Evolutionary conservation across 1,140 invertebrate genomes (phyloP), one percentile per base, ranked within the genome.

Genomic region (Leptinotarsa lineolata): DNA sequence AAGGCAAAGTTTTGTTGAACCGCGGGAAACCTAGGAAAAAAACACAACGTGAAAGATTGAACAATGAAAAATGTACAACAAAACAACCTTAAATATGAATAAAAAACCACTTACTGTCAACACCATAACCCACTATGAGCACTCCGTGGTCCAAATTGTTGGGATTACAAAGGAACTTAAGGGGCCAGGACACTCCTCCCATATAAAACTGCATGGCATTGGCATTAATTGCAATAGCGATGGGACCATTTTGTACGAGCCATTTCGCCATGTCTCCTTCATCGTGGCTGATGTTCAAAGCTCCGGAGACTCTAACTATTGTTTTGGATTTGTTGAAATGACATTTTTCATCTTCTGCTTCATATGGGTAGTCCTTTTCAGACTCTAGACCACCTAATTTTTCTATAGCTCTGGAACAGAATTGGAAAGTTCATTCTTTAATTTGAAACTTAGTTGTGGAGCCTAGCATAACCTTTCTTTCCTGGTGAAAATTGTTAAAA

Each of bases 181-280:
- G 94, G 0, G 97, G 97, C 89, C 99, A 97, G 0, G 96, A 97
- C 12, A 99, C 91, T n/a, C 97, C 97, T 39, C 97, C 96, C 76
- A 96, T 88, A 84, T 99, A 99, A 86, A 99, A 98, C 88, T 97
- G 95, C 94, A 99, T 98, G 2, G 95, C 95, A 87, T 97, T 97
- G 0, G 98, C 97, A 85, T 99, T 99, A 68, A 99, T 94, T 20
- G 93, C 97, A 84, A 99, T 97, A 13, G 97, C 96, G 76, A 99
- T 96, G 0, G 97, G 97, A 54, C 97, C 97, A 86, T 99, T 96
- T 76, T 91, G 83, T 2, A 93, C 88, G 0, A 99, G 86, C 95
- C 95, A 99, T 76, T 94, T 91, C 16, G 95, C 94, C 91, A 99
- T 98, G 79, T 95, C 90, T 0, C 89, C 92, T 85, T 99, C 98